Evolutionary conservation across 1,140 invertebrate genomes (phyloP), one percentile per base, ranked within the genome.

Genomic region (Pantala flavescens): DNA sequence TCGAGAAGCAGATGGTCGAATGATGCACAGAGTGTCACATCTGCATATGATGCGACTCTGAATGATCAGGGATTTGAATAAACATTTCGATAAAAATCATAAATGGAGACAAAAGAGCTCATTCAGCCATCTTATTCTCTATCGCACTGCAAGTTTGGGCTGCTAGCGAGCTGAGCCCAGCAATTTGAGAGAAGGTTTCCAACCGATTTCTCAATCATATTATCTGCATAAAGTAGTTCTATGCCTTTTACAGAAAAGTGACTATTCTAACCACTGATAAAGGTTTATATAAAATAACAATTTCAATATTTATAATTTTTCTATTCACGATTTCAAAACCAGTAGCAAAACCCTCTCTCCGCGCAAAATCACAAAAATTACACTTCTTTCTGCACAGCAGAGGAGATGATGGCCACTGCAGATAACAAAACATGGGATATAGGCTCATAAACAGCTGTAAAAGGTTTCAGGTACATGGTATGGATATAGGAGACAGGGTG

Each of bases 331-430:
- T 63, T 63, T 63, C 14, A 63, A 63, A 63, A 63, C 14, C 49
- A 63, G 14, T 63, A 1, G 49, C 49, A 63, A 21, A 1, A 63
- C 16, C 49, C 49, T 63, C 49, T 63, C 49, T 63, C n/a, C n/a
- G 49, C 49, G 49, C 49, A 63, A 63, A 19, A 63, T 63, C 49
- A 63, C 49, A 63, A 16, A 16, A 63, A 16, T 63, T 21, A 63
- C 14, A 63, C 49, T 63, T 63, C 49, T 63, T 63, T 63, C 49
- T 63, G 49, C 49, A 21, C 49, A 63, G 49, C 49, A 63, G 49
- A 63, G 49, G 49, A 63, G 49, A 63, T 63, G 49, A 63, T 63
- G 49, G 49, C 49, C 49, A 63, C 49, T 63, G 49, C 49, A 63
- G 49, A 63, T 63, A 63, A 63, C 49, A 63, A 63, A 63, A 63